Base-by-base conservation (phyloP, 2,113 vertebrate species). In the Phocoena phocoena region DNA sequence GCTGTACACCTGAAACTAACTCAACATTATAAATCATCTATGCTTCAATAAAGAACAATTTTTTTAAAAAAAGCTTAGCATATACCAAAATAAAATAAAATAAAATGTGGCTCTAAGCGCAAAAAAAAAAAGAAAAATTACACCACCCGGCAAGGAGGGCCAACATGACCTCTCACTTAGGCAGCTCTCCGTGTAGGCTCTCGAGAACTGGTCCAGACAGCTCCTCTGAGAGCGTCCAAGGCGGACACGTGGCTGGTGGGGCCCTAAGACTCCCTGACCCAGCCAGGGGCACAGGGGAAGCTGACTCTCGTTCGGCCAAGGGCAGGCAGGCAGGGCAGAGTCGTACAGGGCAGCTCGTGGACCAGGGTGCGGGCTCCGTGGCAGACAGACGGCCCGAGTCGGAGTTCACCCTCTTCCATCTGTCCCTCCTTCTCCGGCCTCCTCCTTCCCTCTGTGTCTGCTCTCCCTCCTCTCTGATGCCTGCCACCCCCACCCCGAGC, bases 151-250 rank as follows among this genome's bases (percentile, higher is more conserved):
- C 50, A 79, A 23, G 6, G 76, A 79, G 50, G 17, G 31, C 9
- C 47, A 25, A n/a, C 31, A 4, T 2, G 4, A 31, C 36, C 44
- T n/a, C 36, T 17, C 11, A 1, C 28, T 7, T 15, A 2, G 50
- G 60, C 85, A 1, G 44, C 6, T 5, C 25, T 28, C 70, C 21
- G 13, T 2, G 1, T 28, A 38, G 50, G 79, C 41, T 60, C 18
- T 2, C 0, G 1, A 8, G 63, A 0, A 0, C 15, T n/a, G 73
- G 50, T 47, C n/a, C 15, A 3, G 67, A 53, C 70, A 5, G 36
- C 17, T 1, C 13, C 79, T 65, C 36, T 26, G 44, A 21, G 6
- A 20, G 47, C 3, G 11, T n/a, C 47, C 50, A 2, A 15, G 38
- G 23, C 31, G 6, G 26, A 13, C 55, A 5, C 13, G 1, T 8